Percentiles rank a stretch among this genome's conserved stretches.
These are phyloP conservation scores for Cotesia typhae DNA, from an alignment of 1,140 invertebrate species.

Conservation along the genomic window DNA sequence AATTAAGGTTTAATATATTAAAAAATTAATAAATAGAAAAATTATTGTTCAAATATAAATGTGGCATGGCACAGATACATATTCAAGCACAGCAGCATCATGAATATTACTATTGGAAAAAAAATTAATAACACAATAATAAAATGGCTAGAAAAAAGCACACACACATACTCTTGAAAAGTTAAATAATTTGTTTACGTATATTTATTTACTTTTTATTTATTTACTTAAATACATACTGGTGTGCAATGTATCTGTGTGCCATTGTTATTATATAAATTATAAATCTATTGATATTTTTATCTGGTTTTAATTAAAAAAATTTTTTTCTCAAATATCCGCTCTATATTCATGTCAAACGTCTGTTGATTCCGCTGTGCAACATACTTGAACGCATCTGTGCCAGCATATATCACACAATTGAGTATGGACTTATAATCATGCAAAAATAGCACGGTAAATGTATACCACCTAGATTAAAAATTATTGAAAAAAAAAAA, in stretches of 20 bases:
- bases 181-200: slow-evolving; percentile 39
- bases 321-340: slow-evolving; percentile 47
- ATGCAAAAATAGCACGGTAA: slow-evolving; percentile 29
- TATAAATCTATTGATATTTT: slow-evolving; percentile 7
- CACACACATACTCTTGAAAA: slow-evolving; percentile 49
- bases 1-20: slow-evolving; percentile 10
- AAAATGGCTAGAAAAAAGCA: slow-evolving; percentile 41
- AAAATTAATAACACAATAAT: background rate
- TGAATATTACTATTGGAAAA: background rate
- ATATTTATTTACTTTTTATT: slow-evolving; percentile 1
- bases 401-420: slow-evolving; percentile 52
- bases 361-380: slow-evolving; percentile 57
- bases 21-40: slow-evolving; percentile 17
- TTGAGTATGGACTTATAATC: slow-evolving; percentile 43
- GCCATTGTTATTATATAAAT: slow-evolving; percentile 43
- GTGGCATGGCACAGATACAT: slow-evolving; percentile 61
- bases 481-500: slow-evolving; percentile 1
- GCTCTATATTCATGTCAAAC: slow-evolving; percentile 60
- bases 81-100: slow-evolving; percentile 51
- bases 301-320: slow-evolving; percentile 40
- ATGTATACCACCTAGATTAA: background rate
- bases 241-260: slow-evolving; percentile 60
- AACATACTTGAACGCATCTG: slow-evolving; percentile 60
- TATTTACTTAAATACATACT: background rate
- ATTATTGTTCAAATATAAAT: slow-evolving; percentile 42